Conservation (phyloP, 2,797 vertebrate genomes). For the Chloroceryle inda region DNA sequence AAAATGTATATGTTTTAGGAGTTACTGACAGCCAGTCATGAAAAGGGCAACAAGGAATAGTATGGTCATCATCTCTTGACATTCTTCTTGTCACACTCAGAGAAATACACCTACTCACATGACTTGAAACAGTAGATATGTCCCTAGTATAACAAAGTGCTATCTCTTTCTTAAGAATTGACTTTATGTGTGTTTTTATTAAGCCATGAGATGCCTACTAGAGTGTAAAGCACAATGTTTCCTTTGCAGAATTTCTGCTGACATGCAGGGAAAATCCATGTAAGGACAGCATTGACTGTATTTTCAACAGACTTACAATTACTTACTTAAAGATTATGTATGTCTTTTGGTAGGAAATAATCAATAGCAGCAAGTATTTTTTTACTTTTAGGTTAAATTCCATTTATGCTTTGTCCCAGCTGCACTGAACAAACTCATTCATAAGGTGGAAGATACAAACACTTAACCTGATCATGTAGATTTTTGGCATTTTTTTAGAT, state of each 20-base stretch:
- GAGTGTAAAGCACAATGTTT: constrained; percentile 28
- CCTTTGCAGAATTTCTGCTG: constrained; percentile 39
- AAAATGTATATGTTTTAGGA: background rate
- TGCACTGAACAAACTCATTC: background rate
- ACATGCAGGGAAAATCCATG: background rate
- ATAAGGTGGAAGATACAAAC: background rate
- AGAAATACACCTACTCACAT: background rate
- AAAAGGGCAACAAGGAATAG: background rate
- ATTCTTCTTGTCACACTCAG: background rate
- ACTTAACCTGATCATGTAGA: background rate
- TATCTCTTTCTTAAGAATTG: background rate
- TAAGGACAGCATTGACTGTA: background rate
- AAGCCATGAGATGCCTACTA: background rate
- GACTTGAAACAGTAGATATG: background rate
- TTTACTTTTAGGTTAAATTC: background rate
- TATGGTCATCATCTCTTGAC: background rate
- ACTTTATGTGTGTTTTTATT: background rate
- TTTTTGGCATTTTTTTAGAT: background rate
- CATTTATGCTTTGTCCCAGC: background rate
- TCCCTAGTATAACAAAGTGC: background rate
- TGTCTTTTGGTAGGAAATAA: background rate
- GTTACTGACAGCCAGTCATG: background rate
- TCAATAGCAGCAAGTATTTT: background rate
- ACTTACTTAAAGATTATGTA: background rate
- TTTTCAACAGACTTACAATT: constrained; percentile 34